These are phyloP conservation scores for Coelopa frigida DNA, from an alignment of 1,140 invertebrate species.

Conservation along the genomic window DNA sequence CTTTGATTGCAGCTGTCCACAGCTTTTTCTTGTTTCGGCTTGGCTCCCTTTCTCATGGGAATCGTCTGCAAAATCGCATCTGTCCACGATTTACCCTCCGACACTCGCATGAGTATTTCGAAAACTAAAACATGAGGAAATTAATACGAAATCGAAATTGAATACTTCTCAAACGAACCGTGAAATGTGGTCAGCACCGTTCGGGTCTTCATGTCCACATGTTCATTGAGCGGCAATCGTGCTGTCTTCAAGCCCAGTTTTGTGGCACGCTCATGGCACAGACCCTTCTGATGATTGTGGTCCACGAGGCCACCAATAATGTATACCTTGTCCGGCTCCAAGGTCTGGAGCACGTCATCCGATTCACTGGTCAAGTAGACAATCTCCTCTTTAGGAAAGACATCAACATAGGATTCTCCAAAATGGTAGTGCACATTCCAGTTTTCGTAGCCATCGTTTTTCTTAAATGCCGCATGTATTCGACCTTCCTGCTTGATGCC, in stretches of 20 bases:
- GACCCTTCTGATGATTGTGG: constrained; percentile 92
- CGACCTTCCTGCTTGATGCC: constrained; percentile 62
- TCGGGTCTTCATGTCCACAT: constrained; percentile 85
- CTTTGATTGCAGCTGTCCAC: too few relatives aligned
- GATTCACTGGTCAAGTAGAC: constrained; percentile 95
- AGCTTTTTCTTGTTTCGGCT: constrained; percentile 28
- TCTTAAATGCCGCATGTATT: constrained; percentile 61
- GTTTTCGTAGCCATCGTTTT: constrained; percentile 81
- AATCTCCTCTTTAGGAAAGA: constrained; percentile 55
- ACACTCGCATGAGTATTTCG: constrained; percentile 76
- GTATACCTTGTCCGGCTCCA: constrained; percentile 76
- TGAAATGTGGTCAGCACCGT: constrained; percentile 96
- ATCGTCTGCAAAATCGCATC: constrained; percentile 75
- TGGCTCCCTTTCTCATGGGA: constrained; percentile 67
- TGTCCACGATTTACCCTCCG: constrained; percentile 75
- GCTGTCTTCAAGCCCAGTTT: constrained; percentile 76
- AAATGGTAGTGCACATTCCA: constrained; percentile 75
- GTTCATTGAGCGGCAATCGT: constrained; percentile 82
- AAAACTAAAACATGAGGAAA: constrained; percentile 65
- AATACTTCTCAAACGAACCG: constrained; percentile 54
- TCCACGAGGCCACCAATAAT: constrained; percentile 96
- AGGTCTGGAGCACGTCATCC: constrained; percentile 69
- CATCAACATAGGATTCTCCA: constrained; percentile 19
- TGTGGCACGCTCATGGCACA: constrained; percentile 74
- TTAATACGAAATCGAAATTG: neutral